phyloP scores from a whole-genome alignment of 64 coral and sea anemone genomes.

The Trachythela sp. region DNA sequence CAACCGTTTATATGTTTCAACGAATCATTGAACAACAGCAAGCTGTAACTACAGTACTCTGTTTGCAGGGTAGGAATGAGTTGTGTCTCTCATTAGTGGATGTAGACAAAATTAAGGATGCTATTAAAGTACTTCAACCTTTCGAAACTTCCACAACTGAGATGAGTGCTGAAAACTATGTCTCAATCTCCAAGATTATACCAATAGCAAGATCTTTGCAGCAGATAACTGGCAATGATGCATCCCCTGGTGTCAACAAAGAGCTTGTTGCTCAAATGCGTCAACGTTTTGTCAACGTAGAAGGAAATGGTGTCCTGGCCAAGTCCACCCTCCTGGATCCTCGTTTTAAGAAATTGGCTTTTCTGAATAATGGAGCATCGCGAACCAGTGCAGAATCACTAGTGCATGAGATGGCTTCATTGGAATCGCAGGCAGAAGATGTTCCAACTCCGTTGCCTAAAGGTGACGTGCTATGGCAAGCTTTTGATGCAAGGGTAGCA shows the following conservation, averaged over 20 bases:
- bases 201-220: background rate
- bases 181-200: background rate
- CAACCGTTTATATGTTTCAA: background rate
- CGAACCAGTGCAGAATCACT: background rate
- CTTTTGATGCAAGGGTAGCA: background rate
- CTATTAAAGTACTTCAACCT: background rate
- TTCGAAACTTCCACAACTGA: background rate
- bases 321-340: background rate
- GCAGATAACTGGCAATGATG: background rate
- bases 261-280: background rate
- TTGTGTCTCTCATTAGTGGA: background rate
- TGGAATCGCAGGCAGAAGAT: background rate
- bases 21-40: background rate
- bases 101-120: background rate
- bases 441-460: background rate
- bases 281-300: background rate
- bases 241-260: background rate
- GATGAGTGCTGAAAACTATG: background rate
- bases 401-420: background rate
- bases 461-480: background rate
- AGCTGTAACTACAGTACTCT: background rate
- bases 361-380: background rate
- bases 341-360: background rate
- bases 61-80: background rate
- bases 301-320: background rate